Conservation (phyloP, 2,888 invertebrate species). For the Epirrhoe alternata region DNA sequence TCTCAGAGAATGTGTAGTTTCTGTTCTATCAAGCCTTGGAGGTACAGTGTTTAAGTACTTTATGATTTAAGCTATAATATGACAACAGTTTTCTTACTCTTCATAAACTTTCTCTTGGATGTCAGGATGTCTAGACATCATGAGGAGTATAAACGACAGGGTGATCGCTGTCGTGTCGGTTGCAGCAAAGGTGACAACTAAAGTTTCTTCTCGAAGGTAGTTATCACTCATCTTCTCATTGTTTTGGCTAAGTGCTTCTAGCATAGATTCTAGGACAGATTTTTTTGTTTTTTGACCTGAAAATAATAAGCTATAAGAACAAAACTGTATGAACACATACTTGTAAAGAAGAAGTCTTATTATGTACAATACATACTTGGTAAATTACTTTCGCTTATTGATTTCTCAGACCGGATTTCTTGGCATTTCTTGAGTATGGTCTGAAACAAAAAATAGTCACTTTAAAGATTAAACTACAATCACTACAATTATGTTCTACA, state of each 20-base stretch:
- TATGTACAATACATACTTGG: constrained; percentile 2
- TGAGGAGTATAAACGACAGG: constrained; percentile 66
- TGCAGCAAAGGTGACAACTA: constrained; percentile 83
- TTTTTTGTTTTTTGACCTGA: constrained; percentile 2
- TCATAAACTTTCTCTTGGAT: constrained; percentile 67
- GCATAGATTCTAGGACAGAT: constrained; percentile 18
- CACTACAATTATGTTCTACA: too few relatives aligned
- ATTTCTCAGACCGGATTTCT: constrained; percentile 1
- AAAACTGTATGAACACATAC: too few relatives aligned
- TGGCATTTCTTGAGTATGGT: constrained; percentile 26
- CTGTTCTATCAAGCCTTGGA: too few relatives aligned
- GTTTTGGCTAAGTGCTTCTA: constrained; percentile 14
- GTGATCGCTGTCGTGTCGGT: constrained; percentile 75
- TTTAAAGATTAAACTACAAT: too few relatives aligned
- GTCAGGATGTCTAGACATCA: constrained; percentile 70
- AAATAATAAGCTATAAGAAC: too few relatives aligned
- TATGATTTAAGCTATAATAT: not conserved
- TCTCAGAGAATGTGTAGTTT: too few relatives aligned
- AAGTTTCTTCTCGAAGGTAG: constrained; percentile 82
- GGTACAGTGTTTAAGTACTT: too few relatives aligned
- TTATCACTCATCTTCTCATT: constrained; percentile 34
- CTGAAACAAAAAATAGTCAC: constrained; percentile 14
- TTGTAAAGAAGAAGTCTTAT: too few relatives aligned
- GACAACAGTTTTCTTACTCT: constrained; percentile 58
- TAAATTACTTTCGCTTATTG: not conserved